Evolutionary conservation across 2,888 invertebrate genomes (phyloP), one percentile per base, ranked within the genome.

Genomic region (Brachyptera putata): DNA sequence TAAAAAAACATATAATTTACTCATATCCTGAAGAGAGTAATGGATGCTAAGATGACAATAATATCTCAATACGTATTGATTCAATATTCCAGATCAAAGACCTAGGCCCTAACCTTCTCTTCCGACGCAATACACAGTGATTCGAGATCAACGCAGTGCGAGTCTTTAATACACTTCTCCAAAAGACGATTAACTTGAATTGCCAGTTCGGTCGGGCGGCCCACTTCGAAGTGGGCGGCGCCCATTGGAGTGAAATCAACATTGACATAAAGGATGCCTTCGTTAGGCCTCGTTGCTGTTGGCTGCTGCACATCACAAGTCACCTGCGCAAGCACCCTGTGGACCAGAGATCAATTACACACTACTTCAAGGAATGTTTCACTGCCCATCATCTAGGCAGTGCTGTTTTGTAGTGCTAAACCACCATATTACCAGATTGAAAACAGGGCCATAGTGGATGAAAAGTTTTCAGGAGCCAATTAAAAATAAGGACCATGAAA

Each of bases 41-140:
- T n/a, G n/a, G n/a, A n/a, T n/a, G n/a, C n/a, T n/a, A 7, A 77
- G 59, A 55, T 21, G 3, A 48, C 72, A n/a, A 11, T 37, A 58
- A 61, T 61, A 16, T 55, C 39, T 36, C 13, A 11, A 36, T 11
- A 11, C 36, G 11, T 36, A 11, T 36, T 36, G 13, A 36, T 11
- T 11, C 16, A n/a, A 16, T 46, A 11, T 46, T 46, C 16, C 16
- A 14, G 9, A 9, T 46, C 11, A 11, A 50, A 18, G n/a, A n/a
- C n/a, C n/a, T n/a, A n/a, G n/a, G n/a, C n/a, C n/a, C n/a, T n/a
- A 18, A 91, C 92, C 81, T 93, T 90, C 77, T 95, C 92, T 70
- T 91, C 94, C 49, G 91, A 86, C 66, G 91, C 87, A 69, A 97
- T 91, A 74, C 97, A 97, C n/a, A 97, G 77, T 0, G 95, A 91